Conservation (phyloP, 2,797 vertebrate species). For the Mergus octosetaceus region DNA sequence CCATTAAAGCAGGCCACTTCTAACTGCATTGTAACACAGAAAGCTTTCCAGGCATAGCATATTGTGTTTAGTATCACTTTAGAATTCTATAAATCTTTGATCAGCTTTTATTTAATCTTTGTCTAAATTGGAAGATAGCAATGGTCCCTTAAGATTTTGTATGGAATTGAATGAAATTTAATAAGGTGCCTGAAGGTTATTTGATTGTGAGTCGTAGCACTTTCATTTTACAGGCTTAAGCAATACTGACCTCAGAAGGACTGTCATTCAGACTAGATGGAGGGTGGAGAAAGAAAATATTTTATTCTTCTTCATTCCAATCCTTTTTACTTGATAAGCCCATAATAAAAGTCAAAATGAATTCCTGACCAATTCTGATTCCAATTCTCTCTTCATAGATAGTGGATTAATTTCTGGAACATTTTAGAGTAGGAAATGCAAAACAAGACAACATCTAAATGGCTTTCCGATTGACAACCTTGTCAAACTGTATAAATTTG, state of each 20-base stretch:
- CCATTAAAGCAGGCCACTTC: background rate
- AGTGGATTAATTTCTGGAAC: constrained; percentile 40
- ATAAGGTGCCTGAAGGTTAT: constrained; percentile 75
- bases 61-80: constrained; percentile 75
- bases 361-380: constrained; percentile 37
- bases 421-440: constrained; percentile 44
- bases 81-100: constrained; percentile 80
- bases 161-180: constrained; percentile 78
- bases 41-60: constrained; percentile 49
- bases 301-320: constrained; percentile 58
- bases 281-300: constrained; percentile 46
- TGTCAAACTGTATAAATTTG: constrained; percentile 2
- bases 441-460: constrained; percentile 60
- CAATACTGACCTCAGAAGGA: constrained; percentile 73
- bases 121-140: constrained; percentile 74
- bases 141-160: constrained; percentile 73
- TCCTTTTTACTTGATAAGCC: constrained; percentile 61
- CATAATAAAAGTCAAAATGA: constrained; percentile 57
- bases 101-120: constrained; percentile 82
- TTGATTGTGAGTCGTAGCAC: constrained; percentile 75
- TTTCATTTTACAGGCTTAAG: constrained; percentile 76
- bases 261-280: constrained; percentile 55
- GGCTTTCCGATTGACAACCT: constrained; percentile 32
- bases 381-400: constrained; percentile 32
- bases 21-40: constrained; percentile 14